phyloP scores from a whole-genome alignment of 2,113 vertebrate species.

The Noturus placidus region DNA sequence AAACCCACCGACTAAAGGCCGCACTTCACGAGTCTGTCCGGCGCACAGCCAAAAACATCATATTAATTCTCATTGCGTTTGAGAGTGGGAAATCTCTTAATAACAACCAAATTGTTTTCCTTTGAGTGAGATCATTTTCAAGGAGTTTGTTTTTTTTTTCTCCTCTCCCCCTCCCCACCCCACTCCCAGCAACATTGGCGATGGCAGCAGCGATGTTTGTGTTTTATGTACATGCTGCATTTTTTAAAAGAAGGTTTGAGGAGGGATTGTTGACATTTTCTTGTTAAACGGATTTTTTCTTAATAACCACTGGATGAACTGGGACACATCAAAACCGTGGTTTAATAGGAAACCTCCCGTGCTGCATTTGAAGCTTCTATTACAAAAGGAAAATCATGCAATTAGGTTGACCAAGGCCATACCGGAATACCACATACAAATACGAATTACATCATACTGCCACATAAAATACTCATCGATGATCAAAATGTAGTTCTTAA shows the following conservation, averaged over 20 bases:
- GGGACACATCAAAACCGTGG: slow-evolving; percentile 32
- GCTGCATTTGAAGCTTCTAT: slow-evolving; percentile 33
- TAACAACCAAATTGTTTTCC: slow-evolving; percentile 54
- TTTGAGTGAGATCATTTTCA: slow-evolving; percentile 55
- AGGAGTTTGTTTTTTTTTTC: slow-evolving; percentile 43
- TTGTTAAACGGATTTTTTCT: slow-evolving; percentile 30
- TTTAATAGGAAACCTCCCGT: slow-evolving; percentile 24
- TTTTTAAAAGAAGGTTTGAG: slow-evolving; percentile 20
- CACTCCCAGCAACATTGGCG: slow-evolving; percentile 13
- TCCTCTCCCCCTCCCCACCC: neutral
- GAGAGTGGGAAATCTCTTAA: slow-evolving; percentile 53
- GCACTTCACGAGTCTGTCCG: slow-evolving; percentile 33
- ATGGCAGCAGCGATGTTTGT: slow-evolving; percentile 42
- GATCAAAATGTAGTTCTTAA: neutral
- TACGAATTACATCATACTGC: slow-evolving; percentile 4
- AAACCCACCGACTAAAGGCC: slow-evolving; percentile 41
- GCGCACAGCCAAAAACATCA: slow-evolving; percentile 54
- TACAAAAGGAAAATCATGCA: slow-evolving; percentile 41
- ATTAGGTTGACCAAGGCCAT: slow-evolving; percentile 19
- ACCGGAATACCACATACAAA: neutral
- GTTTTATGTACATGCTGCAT: slow-evolving; percentile 42
- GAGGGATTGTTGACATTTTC: slow-evolving; percentile 32
- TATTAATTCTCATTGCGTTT: slow-evolving; percentile 47
- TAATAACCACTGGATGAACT: slow-evolving; percentile 32
- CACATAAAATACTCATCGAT: neutral